Percentiles rank a stretch among this genome's conserved stretches.
phyloP scores from a whole-genome alignment of 1,140 invertebrate species.

The Sycophaga agraensis region DNA sequence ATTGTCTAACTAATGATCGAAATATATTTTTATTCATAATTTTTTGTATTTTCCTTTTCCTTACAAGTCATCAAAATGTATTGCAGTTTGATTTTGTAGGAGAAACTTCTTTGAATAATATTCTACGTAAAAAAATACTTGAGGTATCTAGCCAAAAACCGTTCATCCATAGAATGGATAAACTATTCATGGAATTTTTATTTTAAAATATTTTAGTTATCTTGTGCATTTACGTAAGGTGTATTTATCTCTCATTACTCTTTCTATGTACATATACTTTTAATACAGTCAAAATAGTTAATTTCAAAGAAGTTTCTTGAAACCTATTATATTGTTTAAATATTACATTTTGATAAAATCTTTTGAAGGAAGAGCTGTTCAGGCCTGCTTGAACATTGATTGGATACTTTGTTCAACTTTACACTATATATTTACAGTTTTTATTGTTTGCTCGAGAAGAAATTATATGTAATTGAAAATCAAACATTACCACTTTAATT shows the following conservation, averaged over 20 bases:
- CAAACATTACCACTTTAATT: too few species aligned
- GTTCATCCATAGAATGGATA: not conserved
- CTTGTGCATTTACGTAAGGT: not conserved
- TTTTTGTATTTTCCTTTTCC: not conserved
- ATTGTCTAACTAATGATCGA: not conserved
- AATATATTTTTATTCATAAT: not conserved
- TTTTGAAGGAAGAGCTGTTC: constrained; percentile 20
- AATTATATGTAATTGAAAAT: constrained; percentile 16
- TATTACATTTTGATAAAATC: constrained; percentile 5
- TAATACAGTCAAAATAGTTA: not conserved
- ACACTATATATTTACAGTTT: constrained; percentile 20
- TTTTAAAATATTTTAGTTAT: constrained; percentile 7
- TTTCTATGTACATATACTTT: not conserved
- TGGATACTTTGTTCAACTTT: constrained; percentile 5
- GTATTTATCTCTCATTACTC: not conserved
- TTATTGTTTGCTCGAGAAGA: constrained; percentile 7
- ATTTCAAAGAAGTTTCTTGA: constrained; percentile 2
- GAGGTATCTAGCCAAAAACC: not conserved
- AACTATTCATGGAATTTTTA: not conserved
- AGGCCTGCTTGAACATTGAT: constrained; percentile 27
- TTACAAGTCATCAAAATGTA: too few species aligned
- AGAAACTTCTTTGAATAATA: constrained; percentile 10
- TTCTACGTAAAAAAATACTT: constrained; percentile 12
- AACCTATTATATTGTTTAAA: constrained; percentile 2
- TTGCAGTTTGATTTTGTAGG: not conserved